Evolutionary conservation across 2,888 invertebrate species (phyloP).

Genomic region (Cheilosia vernalis): DNA sequence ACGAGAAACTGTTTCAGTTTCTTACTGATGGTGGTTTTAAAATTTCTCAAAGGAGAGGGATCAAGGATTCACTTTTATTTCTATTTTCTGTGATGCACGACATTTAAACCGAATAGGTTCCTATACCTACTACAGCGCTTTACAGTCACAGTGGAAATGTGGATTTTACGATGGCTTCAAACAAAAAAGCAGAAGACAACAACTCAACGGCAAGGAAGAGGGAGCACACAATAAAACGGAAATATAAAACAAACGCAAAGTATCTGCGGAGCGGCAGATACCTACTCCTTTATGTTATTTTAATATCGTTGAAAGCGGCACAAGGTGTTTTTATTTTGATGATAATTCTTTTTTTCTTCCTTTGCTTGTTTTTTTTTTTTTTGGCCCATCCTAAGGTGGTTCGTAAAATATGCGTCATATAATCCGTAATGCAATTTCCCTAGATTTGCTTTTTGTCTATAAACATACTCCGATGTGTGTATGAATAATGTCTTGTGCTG

Average conservation of each 20-base stretch:
- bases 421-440: conserved; percentile 65
- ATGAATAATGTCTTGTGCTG: conserved; percentile 20
- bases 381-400: conserved; percentile 11
- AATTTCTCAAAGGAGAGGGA: conserved; percentile 6
- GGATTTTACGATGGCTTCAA: conserved; percentile 48
- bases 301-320: conserved; percentile 63
- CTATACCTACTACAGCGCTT: background rate
- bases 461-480: conserved; percentile 29
- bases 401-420: conserved; percentile 60
- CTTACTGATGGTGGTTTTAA: background rate
- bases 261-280: conserved; percentile 69
- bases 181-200: background rate
- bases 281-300: conserved; percentile 61
- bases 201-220: background rate
- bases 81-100: conserved; percentile 65
- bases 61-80: conserved; percentile 58
- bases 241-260: conserved; percentile 71
- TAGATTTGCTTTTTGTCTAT: conserved; percentile 58
- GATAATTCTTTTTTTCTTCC: conserved; percentile 32
- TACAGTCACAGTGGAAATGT: conserved; percentile 7
- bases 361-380: background rate
- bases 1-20: conserved; percentile 55
- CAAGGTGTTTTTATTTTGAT: conserved; percentile 68
- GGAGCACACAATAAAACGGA: conserved; percentile 50
- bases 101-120: conserved; percentile 26